These are phyloP conservation scores for Anastrepha obliqua DNA, from an alignment of 1,140 invertebrate genomes.

Conservation along the genomic window DNA sequence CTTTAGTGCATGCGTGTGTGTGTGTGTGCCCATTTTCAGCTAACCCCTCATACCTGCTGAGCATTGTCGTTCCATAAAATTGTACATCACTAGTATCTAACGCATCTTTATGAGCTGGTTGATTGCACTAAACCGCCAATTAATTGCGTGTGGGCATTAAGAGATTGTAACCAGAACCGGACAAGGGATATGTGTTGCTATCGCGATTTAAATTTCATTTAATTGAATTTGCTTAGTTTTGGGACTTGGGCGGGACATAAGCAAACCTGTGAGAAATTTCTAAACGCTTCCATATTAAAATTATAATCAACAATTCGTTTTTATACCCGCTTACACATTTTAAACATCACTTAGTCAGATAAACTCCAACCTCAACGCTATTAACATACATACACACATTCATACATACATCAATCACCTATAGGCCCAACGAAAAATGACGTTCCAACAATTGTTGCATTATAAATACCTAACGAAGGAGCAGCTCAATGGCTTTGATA, in stretches of 20 bases:
- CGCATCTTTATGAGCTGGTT: constrained; percentile 36
- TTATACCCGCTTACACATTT: not conserved
- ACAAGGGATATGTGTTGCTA: not conserved
- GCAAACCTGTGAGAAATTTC: not conserved
- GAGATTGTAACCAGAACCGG: not conserved
- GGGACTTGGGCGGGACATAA: not conserved
- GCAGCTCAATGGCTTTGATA: constrained; percentile 91
- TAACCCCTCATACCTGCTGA: constrained; percentile 32
- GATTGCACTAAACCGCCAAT: constrained; percentile 16
- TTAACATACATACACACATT: too few relatives aligned
- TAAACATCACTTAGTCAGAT: not conserved
- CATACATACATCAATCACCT: not conserved
- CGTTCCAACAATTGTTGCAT: constrained; percentile 76
- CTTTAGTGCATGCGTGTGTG: not conserved
- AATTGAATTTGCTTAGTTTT: constrained; percentile 43
- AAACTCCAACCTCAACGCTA: not conserved
- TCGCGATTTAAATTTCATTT: constrained; percentile 12
- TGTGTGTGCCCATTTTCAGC: not conserved
- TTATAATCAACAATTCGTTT: not conserved
- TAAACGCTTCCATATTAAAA: not conserved
- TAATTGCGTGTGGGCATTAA: not conserved
- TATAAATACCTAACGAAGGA: constrained; percentile 85
- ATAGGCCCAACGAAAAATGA: not conserved
- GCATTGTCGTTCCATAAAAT: not conserved
- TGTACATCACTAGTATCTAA: not conserved